These are phyloP conservation scores for Pandemis cinnamomeana DNA, from an alignment of 2,888 invertebrate species.

Conservation along the genomic window DNA sequence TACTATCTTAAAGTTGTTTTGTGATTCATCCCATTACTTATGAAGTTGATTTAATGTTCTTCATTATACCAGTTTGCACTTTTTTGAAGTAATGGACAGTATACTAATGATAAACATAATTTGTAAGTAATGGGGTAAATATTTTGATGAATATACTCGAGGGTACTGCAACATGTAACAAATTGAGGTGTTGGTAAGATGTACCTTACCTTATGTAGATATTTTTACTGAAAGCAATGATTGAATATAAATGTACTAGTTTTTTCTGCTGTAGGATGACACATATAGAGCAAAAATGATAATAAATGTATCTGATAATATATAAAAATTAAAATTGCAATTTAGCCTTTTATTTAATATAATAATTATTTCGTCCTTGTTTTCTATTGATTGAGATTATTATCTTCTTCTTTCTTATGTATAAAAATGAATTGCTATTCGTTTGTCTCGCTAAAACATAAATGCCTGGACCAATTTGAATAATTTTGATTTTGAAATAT, in stretches of 20 bases:
- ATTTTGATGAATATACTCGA: conserved; percentile 27
- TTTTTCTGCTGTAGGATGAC: conserved; percentile 74
- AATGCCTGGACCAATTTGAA: no score
- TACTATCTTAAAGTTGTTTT: conserved; percentile 24
- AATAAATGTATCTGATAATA: conserved; percentile 73
- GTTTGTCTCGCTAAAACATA: no score
- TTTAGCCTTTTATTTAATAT: conserved; percentile 17
- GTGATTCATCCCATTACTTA: conserved; percentile 39
- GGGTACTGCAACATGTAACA: conserved; percentile 28
- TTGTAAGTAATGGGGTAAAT: conserved; percentile 39
- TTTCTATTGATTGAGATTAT: no score
- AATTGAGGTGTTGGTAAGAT: conserved; percentile 31
- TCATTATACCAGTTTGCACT: conserved; percentile 1
- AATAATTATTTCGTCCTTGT: no score
- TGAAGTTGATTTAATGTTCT: conserved; percentile 15
- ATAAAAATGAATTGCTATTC: no score
- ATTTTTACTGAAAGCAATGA: conserved; percentile 56
- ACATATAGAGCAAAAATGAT: conserved; percentile 72
- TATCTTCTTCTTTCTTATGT: no score
- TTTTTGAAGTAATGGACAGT: neutral
- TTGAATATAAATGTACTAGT: conserved; percentile 52
- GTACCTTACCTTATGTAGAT: conserved; percentile 43
- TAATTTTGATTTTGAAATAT: no score
- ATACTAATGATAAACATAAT: conserved; percentile 8
- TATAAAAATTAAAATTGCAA: conserved; percentile 62